A percentile compares a stretch with the other conserved stretches of the same genome.
Evolutionary conservation across 2,888 invertebrate genomes (phyloP).

Genomic region (Acronicta psi): DNA sequence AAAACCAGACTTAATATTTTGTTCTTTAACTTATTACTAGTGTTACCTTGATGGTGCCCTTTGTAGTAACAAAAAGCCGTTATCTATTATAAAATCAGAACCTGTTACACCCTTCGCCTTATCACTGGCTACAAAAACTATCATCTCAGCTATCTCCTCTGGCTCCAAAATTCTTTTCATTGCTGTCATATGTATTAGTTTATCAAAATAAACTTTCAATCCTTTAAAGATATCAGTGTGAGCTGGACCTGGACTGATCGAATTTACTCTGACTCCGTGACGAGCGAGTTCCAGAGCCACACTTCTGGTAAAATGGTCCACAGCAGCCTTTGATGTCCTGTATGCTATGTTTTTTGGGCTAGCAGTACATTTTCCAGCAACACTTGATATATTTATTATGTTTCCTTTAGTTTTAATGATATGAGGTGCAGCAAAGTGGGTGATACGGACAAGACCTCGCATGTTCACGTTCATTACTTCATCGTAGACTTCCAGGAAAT

Average conservation of each 20-base stretch:
- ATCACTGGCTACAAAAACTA: conserved; percentile 51
- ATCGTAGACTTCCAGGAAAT: conserved; percentile 47
- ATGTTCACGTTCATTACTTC: conserved; percentile 55
- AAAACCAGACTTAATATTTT: no score
- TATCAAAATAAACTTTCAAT: neutral
- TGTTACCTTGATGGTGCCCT: no score
- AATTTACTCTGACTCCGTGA: conserved; percentile 91
- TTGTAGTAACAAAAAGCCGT: conserved; percentile 30
- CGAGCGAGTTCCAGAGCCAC: conserved; percentile 90
- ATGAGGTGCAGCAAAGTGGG: conserved; percentile 55
- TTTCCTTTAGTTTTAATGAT: conserved; percentile 59
- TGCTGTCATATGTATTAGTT: neutral
- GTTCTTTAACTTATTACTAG: no score
- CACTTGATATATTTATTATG: conserved; percentile 61
- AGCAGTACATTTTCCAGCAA: conserved; percentile 80
- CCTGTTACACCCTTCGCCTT: conserved; percentile 52
- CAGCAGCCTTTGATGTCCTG: conserved; percentile 61
- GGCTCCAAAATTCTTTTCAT: conserved; percentile 15
- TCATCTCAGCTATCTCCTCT: conserved; percentile 46
- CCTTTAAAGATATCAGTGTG: conserved; percentile 83
- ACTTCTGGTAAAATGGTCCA: conserved; percentile 62
- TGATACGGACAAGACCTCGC: conserved; percentile 50
- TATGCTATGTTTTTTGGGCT: conserved; percentile 85
- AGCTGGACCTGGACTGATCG: conserved; percentile 61
- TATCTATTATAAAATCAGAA: conserved; percentile 39